phyloP scores from a whole-genome alignment of 2,888 invertebrate genomes.

The Pseudeuparius sepicola region DNA sequence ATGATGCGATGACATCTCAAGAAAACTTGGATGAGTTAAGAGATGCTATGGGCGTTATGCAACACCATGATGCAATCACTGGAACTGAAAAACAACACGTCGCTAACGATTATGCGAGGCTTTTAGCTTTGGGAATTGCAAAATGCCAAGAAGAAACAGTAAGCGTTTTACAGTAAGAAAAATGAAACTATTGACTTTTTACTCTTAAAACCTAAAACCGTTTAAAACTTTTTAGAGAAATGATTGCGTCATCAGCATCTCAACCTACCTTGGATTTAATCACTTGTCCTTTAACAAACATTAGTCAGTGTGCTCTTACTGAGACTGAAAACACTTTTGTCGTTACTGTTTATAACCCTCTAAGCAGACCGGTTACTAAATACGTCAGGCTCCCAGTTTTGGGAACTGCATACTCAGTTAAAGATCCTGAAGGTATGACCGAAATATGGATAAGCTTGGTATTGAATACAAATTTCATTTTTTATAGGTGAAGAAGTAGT shows the following conservation, averaged over 20 bases:
- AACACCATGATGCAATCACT: slow-evolving; percentile 86
- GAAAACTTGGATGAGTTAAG: slow-evolving; percentile 51
- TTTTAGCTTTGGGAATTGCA: slow-evolving; percentile 54
- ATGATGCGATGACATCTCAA: slow-evolving; percentile 31
- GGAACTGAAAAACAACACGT: slow-evolving; percentile 79
- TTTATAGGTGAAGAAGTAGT: too few species aligned
- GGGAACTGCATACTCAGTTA: slow-evolving; percentile 48
- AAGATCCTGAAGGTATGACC: slow-evolving; percentile 52
- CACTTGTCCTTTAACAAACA: slow-evolving; percentile 60
- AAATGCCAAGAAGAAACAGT: slow-evolving; percentile 38
- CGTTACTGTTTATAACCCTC: slow-evolving; percentile 73
- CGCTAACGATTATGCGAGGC: slow-evolving; percentile 72
- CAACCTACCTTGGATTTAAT: too few species aligned
- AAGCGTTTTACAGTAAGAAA: slow-evolving; percentile 23
- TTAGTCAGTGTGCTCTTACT: slow-evolving; percentile 61
- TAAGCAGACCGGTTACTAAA: slow-evolving; percentile 51
- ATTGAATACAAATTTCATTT: too few species aligned
- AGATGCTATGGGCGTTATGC: slow-evolving; percentile 70
- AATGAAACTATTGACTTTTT: too few species aligned
- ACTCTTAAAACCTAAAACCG: too few species aligned
- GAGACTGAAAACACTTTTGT: slow-evolving; percentile 53
- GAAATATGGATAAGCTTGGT: too few species aligned
- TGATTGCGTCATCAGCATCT: too few species aligned
- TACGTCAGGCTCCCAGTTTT: slow-evolving; percentile 56
- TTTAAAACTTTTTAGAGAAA: too few species aligned